Evolutionary conservation across 2,113 vertebrate species (phyloP).

Genomic region (Oncorhynchus mykiss): DNA sequence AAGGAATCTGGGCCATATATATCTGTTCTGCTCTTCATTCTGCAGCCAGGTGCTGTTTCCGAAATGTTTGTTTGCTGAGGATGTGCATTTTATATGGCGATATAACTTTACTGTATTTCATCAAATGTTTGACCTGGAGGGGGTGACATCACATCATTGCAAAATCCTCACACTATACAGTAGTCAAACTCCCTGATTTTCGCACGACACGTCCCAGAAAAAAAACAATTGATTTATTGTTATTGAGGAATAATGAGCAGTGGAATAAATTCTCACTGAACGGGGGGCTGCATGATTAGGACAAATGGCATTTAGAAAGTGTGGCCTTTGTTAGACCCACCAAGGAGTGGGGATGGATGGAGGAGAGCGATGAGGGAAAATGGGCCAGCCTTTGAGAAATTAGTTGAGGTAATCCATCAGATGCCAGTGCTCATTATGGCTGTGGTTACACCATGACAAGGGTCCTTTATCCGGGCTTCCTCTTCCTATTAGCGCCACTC

Average conservation of each 20-base stretch:
- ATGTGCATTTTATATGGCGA: too few relatives aligned
- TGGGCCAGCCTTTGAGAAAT: slow-evolving; percentile 60
- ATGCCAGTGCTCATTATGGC: slow-evolving; percentile 65
- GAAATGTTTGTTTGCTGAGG: too few relatives aligned
- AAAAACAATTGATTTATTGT: slow-evolving; percentile 44
- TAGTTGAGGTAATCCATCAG: slow-evolving; percentile 68
- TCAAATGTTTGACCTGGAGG: slow-evolving; percentile 23
- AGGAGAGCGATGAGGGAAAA: slow-evolving; percentile 49
- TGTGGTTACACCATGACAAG: slow-evolving; percentile 56
- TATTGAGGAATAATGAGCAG: slow-evolving; percentile 45
- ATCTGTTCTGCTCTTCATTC: too few relatives aligned
- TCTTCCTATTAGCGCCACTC: slow-evolving; percentile 63
- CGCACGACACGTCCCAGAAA: not conserved
- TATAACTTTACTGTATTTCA: slow-evolving; percentile 7
- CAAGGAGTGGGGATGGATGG: slow-evolving; percentile 33
- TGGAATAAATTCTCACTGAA: slow-evolving; percentile 20
- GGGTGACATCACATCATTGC: slow-evolving; percentile 14
- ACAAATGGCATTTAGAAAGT: slow-evolving; percentile 42
- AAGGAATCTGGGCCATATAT: too few relatives aligned
- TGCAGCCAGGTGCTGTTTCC: too few relatives aligned
- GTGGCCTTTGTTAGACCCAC: slow-evolving; percentile 49
- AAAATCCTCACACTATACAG: slow-evolving; percentile 7
- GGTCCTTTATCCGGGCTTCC: slow-evolving; percentile 62
- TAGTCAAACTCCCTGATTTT: slow-evolving; percentile 1
- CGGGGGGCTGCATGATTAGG: slow-evolving; percentile 32